phyloP scores from a whole-genome alignment of 2,888 invertebrate species.

The Melipona beecheii region DNA sequence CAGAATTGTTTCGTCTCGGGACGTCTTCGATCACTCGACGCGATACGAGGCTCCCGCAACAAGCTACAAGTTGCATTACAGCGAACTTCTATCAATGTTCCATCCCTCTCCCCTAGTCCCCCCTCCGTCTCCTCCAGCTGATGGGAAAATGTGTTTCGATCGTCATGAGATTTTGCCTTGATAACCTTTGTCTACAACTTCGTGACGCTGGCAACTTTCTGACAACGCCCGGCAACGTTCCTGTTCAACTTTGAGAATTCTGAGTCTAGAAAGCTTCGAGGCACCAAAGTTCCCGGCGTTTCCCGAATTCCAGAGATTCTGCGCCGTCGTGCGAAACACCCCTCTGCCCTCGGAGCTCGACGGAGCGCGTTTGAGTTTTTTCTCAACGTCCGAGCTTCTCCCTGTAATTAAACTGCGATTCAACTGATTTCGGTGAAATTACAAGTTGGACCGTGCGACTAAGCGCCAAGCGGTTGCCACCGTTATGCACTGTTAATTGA shows the following conservation, averaged over 20 bases:
- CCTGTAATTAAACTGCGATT: too few relatives aligned
- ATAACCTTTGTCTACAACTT: not conserved
- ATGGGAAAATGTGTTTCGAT: not conserved
- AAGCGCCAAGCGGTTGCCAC: too few relatives aligned
- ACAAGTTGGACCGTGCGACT: too few relatives aligned
- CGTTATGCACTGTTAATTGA: not conserved
- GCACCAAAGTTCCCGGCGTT: not conserved
- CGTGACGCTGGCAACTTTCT: not conserved
- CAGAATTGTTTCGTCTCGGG: constrained; percentile 41
- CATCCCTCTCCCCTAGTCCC: too few relatives aligned
- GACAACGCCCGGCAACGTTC: not conserved
- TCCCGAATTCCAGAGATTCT: constrained; percentile 1
- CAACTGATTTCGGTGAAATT: too few relatives aligned
- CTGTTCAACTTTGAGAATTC: not conserved
- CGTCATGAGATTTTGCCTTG: not conserved
- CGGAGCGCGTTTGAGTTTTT: too few relatives aligned
- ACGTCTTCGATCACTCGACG: constrained; percentile 22
- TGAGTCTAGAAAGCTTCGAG: not conserved
- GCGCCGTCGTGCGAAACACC: too few relatives aligned
- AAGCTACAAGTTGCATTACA: constrained; percentile 1
- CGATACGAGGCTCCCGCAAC: not conserved
- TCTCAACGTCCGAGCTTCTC: too few relatives aligned
- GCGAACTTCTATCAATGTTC: not conserved
- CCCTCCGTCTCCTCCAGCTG: too few relatives aligned
- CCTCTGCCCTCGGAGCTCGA: too few relatives aligned